These are phyloP conservation scores for Schlechtendalia chinensis DNA, from an alignment of 1,140 invertebrate genomes.

Conservation along the genomic window DNA sequence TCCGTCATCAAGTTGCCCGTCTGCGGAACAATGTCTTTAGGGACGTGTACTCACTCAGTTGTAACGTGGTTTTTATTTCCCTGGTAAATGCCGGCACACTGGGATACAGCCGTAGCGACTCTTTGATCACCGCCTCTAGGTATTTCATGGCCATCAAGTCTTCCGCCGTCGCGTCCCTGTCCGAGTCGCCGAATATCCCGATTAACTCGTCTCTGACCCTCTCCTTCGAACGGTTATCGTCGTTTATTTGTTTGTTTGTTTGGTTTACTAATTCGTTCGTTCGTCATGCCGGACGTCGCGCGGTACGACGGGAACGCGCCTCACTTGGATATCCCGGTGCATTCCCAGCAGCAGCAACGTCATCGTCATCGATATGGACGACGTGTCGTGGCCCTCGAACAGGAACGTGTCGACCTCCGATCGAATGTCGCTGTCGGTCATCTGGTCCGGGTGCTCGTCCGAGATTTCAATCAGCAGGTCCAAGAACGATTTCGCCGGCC, in stretches of 20 bases:
- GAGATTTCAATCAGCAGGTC: constrained; percentile 62
- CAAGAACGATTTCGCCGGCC: constrained; percentile 54
- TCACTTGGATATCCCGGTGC: constrained; percentile 65
- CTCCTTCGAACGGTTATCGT: no score
- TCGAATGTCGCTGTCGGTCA: constrained; percentile 53
- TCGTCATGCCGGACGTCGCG: not conserved
- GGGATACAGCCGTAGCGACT: constrained; percentile 65
- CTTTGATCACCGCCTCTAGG: constrained; percentile 64
- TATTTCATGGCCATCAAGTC: constrained; percentile 64
- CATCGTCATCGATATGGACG: constrained; percentile 67
- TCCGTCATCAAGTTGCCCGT: no score
- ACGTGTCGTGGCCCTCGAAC: constrained; percentile 74
- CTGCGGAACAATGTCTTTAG: no score
- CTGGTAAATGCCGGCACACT: constrained; percentile 64
- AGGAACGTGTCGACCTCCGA: constrained; percentile 53
- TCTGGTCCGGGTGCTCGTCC: constrained; percentile 54
- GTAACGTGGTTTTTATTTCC: constrained; percentile 63
- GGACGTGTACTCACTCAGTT: constrained; percentile 57
- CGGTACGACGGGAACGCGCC: no score
- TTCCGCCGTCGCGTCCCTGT: constrained; percentile 58
- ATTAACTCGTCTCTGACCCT: constrained; percentile 63
- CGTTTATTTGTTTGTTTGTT: no score
- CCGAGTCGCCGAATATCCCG: constrained; percentile 59
- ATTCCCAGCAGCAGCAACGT: constrained; percentile 67
- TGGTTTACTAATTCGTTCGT: no score